phyloP scores from a whole-genome alignment of 1,140 invertebrate species.

The Heliothis virescens region DNA sequence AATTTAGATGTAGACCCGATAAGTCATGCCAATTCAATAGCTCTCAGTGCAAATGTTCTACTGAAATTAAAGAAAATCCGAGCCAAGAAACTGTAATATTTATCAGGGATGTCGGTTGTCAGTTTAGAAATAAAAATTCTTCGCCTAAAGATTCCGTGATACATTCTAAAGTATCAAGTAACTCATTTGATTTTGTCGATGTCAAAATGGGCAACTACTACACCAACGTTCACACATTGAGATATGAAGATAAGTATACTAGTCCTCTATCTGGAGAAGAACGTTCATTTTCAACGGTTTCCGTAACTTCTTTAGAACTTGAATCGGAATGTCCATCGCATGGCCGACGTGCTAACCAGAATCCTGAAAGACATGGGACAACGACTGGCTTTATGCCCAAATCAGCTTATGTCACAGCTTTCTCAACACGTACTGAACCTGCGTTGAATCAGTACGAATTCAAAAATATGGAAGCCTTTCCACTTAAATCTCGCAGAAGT shows the following conservation, averaged over 20 bases:
- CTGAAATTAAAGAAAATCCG: conserved; percentile 36
- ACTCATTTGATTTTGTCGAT: conserved; percentile 60
- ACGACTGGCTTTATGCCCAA: conserved; percentile 62
- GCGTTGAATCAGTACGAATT: conserved; percentile 22
- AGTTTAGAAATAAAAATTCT: conserved; percentile 69
- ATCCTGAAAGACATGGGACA: conserved; percentile 23
- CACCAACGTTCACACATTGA: conserved; percentile 63
- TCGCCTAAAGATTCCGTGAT: conserved; percentile 58
- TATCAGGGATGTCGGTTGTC: conserved; percentile 80
- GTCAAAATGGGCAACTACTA: conserved; percentile 62
- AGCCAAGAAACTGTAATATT: conserved; percentile 69
- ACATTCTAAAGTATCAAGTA: conserved; percentile 61
- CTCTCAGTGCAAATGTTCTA: conserved; percentile 51
- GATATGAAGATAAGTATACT: conserved; percentile 73
- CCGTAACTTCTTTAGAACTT: conserved; percentile 64
- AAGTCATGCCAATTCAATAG: conserved; percentile 76
- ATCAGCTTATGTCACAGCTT: conserved; percentile 52
- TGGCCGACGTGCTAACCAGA: conserved; percentile 50
- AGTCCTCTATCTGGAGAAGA: conserved; percentile 61
- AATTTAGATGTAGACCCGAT: conserved; percentile 56
- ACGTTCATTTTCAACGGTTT: conserved; percentile 60
- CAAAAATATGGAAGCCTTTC: conserved; percentile 40
- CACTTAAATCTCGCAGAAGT: conserved; percentile 57
- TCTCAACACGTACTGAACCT: background rate
- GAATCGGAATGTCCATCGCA: conserved; percentile 65